phyloP scores from a whole-genome alignment of 2,797 vertebrate species.

The Numenius phaeopus region DNA sequence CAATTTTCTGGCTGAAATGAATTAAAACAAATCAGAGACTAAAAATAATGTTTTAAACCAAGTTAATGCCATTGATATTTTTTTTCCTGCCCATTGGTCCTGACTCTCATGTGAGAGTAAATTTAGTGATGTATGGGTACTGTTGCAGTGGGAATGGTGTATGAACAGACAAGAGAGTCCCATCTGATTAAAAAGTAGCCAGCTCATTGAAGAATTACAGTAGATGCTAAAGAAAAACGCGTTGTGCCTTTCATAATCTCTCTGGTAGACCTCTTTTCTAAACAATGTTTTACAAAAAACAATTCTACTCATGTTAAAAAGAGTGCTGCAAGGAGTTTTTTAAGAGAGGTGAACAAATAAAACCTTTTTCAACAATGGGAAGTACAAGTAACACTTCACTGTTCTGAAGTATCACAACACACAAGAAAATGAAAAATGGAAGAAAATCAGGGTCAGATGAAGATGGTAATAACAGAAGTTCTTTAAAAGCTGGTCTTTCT shows the following conservation, averaged over 20 bases:
- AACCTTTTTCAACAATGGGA: background rate
- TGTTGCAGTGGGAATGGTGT: background rate
- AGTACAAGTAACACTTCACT: background rate
- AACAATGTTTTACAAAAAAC: background rate
- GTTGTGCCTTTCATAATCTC: background rate
- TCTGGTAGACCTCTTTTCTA: background rate
- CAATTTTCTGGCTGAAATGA: background rate
- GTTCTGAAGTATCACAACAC: background rate
- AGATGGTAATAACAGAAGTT: background rate
- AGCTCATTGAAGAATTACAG: background rate
- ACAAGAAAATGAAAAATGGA: background rate
- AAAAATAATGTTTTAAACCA: background rate
- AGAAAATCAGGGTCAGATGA: conserved; percentile 14
- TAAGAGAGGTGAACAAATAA: background rate
- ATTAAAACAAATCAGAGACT: background rate
- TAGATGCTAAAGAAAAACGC: background rate
- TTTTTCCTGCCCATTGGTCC: background rate
- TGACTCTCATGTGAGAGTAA: background rate
- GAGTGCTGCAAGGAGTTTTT: background rate
- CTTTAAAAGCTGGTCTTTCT: background rate
- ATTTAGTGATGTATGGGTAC: background rate
- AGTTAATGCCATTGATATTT: background rate
- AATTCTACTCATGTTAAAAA: background rate
- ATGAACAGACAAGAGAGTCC: background rate
- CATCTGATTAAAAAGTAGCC: background rate